Base-by-base conservation (phyloP, 2,113 vertebrate species). In the Sander vitreus region DNA sequence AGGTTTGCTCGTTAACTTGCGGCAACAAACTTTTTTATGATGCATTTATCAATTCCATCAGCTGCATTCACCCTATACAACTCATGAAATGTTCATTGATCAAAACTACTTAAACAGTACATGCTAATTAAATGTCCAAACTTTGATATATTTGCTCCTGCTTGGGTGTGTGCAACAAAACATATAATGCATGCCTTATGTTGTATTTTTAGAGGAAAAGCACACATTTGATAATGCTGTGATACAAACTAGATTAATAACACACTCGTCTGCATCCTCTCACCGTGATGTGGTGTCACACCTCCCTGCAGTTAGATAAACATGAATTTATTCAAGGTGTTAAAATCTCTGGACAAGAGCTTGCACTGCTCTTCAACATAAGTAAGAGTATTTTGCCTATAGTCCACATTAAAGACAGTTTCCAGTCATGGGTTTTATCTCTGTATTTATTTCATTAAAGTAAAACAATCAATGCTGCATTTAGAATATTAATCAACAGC, bases 331-430 rank as follows among this genome's bases (percentile, higher is more conserved):
- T 55, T 48, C 33, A 54, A 59, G 36, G 67, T 21, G 23, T 12
- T 13, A 3, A 68, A 84, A 53, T 1, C 39, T 19, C 60, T 53
- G 3, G 16, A 16, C 36, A 27, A 18, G 2, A 36, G 39, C n/a
- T 36, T 64, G 21, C n/a, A n/a, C 27, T 62, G 47, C 15, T 33
- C 27, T 63, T 82, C 73, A 77, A 48, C 58, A 59, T 45, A 67
- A 43, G 39, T 3, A 43, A 62, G 21, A 75, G 18, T 11, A 23
- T 43, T 75, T 21, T 25, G n/a, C 6, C 18, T 13, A 11, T 30
- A 15, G 16, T 21, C 25, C 6, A 48, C 4, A 27, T 23, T 19
- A 27, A 4, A 77, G 12, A 9, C 5, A 16, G 18, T 33, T 23
- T 14, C 18, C 33, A 16, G 18, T 50, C 16, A 48, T 18, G 27